These are phyloP conservation scores for Pseudolaguvia tuberculata DNA, from an alignment of 2,113 vertebrate species.

Conservation along the genomic window DNA sequence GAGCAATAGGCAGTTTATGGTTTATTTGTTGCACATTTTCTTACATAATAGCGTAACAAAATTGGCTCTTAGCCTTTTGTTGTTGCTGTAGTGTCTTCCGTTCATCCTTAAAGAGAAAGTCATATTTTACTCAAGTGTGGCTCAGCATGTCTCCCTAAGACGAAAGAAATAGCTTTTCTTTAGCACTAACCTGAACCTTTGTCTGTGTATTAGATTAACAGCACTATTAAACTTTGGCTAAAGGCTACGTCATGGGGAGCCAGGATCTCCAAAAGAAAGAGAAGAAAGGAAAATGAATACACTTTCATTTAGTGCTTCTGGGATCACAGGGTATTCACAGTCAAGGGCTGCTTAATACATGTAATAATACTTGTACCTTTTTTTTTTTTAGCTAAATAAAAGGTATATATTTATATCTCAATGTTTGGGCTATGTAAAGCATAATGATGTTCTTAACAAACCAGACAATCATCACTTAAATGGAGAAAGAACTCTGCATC, in stretches of 20 bases:
- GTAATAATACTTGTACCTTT: too few relatives aligned
- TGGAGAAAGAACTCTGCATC: too few relatives aligned
- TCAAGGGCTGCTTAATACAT: constrained; percentile 48
- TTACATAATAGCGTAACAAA: constrained; percentile 35
- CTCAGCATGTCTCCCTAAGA: constrained; percentile 50
- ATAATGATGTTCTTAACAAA: neutral
- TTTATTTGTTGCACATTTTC: neutral
- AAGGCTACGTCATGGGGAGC: constrained; percentile 31
- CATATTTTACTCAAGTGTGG: constrained; percentile 54
- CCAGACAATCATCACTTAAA: neutral
- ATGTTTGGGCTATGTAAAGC: neutral
- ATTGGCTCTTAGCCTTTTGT: constrained; percentile 53
- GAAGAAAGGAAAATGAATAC: constrained; percentile 43
- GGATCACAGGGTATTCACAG: constrained; percentile 37
- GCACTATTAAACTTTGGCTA: constrained; percentile 47
- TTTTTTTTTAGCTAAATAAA: too few relatives aligned
- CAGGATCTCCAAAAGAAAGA: constrained; percentile 28
- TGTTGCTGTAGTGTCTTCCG: constrained; percentile 53
- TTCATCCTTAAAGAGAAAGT: constrained; percentile 55
- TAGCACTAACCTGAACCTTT: constrained; percentile 44
- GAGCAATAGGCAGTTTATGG: neutral
- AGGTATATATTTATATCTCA: neutral
- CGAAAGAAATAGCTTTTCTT: constrained; percentile 44
- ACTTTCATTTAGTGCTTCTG: constrained; percentile 48
- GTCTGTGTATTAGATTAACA: constrained; percentile 44